Evolutionary conservation across 2,113 vertebrate genomes (phyloP).

Genomic region (Protomyctophum bolini): DNA sequence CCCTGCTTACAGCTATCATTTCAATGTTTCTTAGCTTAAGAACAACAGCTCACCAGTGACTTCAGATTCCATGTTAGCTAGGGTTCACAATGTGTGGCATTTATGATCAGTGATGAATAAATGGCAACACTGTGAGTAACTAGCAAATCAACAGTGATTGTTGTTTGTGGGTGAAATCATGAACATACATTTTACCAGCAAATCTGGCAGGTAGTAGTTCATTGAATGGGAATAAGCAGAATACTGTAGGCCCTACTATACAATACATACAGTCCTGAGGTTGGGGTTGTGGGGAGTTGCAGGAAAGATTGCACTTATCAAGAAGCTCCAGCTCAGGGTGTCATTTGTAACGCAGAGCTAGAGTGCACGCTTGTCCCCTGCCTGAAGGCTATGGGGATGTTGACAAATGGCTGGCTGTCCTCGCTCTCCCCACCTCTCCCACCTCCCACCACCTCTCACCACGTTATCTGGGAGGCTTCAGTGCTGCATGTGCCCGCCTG

Average conservation of each 20-base stretch:
- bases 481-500: conserved; percentile 5
- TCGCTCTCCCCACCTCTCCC: not conserved
- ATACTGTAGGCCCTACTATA: not conserved
- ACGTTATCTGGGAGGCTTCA: conserved; percentile 48
- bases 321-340: conserved; percentile 39
- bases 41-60: no score
- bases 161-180: not conserved
- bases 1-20: no score
- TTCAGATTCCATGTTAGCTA: no score
- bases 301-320: conserved; percentile 56
- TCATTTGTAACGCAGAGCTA: conserved; percentile 56
- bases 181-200: not conserved
- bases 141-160: no score
- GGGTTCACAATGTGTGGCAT: no score
- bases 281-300: conserved; percentile 8
- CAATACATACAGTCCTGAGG: conserved; percentile 19
- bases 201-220: not conserved
- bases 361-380: conserved; percentile 24
- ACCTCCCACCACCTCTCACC: not conserved
- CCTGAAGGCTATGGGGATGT: conserved; percentile 39
- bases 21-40: no score
- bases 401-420: conserved; percentile 59
- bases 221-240: conserved; percentile 18
- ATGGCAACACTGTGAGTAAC: no score
- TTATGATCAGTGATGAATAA: no score